Evolutionary conservation across 2,113 vertebrate species (phyloP).

Genomic region (Rhinogobius similis): DNA sequence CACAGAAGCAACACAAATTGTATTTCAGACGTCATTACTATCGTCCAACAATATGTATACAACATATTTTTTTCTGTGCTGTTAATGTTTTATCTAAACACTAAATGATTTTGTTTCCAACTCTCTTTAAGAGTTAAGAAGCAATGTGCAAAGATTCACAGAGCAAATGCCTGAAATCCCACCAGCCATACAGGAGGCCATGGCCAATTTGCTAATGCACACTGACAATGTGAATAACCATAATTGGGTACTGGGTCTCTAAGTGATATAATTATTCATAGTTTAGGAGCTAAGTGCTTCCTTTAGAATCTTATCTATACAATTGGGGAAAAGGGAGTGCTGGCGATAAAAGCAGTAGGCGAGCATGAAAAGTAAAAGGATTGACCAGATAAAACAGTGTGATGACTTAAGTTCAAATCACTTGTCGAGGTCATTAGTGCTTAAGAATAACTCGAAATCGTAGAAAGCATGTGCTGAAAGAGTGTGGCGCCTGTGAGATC

Average conservation of each 20-base stretch:
- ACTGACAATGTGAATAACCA: conserved; percentile 55
- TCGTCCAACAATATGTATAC: too few species aligned
- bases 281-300: conserved; percentile 59
- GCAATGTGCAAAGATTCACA: conserved; percentile 30
- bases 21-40: too few species aligned
- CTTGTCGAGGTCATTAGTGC: conserved; percentile 27
- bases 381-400: conserved; percentile 14
- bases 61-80: not conserved
- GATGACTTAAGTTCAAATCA: conserved; percentile 19
- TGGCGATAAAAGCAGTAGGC: not conserved
- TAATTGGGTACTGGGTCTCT: conserved; percentile 58
- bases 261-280: conserved; percentile 62
- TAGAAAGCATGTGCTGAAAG: not conserved
- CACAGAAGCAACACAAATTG: too few species aligned
- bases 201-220: conserved; percentile 61
- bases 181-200: conserved; percentile 38
- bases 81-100: not conserved
- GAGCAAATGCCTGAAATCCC: conserved; percentile 27
- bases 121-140: conserved; percentile 12
- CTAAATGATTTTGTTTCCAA: not conserved
- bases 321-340: conserved; percentile 23
- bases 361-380: conserved; percentile 17
- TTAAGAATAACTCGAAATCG: conserved; percentile 28
- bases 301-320: conserved; percentile 55
- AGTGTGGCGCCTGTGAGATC: conserved; percentile 40